Percentiles rank a stretch among this genome's conserved stretches.
Evolutionary conservation across 2,113 vertebrate species (phyloP).

Genomic region (Pluvianellus socialis): DNA sequence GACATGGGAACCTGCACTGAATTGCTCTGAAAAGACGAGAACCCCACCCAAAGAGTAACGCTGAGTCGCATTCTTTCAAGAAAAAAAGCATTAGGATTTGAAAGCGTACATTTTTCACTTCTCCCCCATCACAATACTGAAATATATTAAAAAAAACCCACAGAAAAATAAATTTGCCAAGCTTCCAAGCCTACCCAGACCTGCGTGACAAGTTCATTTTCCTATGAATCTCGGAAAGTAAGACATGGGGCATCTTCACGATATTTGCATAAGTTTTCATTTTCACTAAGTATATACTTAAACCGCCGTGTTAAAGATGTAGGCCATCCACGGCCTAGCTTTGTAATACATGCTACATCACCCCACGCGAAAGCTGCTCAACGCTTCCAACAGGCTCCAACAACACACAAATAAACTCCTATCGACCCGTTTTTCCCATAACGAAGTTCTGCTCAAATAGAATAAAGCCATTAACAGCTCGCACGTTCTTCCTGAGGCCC

Average conservation of each 20-base stretch:
- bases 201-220: neutral
- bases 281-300: neutral
- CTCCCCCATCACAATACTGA: neutral
- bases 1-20: neutral
- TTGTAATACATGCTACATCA: rapidly evolving
- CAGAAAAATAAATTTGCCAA: neutral
- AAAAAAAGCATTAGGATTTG: neutral
- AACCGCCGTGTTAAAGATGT: neutral
- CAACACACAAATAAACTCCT: neutral
- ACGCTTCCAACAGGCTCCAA: neutral
- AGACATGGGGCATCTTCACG: neutral
- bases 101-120: neutral
- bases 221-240: neutral
- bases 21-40: neutral
- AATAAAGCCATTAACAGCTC: neutral
- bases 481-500: neutral
- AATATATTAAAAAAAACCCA: neutral
- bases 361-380: neutral
- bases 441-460: neutral
- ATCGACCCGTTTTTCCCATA: neutral
- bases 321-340: neutral
- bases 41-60: neutral
- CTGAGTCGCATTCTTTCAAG: neutral
- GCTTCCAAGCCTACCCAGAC: neutral
- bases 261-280: neutral